These are phyloP conservation scores for Cybosia mesomella DNA, from an alignment of 2,888 invertebrate species.

Conservation along the genomic window DNA sequence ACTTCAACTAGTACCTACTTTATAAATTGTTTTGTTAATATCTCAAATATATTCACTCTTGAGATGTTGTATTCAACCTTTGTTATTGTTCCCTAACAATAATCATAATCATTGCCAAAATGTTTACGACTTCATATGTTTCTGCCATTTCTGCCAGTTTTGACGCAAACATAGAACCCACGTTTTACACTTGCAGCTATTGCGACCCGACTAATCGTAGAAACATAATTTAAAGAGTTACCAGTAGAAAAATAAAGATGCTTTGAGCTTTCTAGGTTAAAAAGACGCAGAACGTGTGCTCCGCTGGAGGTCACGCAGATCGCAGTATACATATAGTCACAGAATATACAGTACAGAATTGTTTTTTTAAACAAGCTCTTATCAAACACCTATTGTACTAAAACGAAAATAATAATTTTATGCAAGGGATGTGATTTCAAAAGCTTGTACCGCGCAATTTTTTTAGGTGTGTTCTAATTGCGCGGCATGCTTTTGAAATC, in stretches of 20 bases:
- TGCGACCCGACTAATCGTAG: not conserved
- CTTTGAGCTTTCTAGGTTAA: not conserved
- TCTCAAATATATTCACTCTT: constrained; percentile 2
- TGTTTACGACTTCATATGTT: constrained; percentile 4
- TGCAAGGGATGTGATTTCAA: too few species aligned
- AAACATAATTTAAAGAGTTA: not conserved
- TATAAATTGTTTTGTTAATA: not conserved
- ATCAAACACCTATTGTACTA: too few species aligned
- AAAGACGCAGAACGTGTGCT: too few species aligned
- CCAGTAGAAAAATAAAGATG: not conserved
- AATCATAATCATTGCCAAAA: constrained; percentile 1
- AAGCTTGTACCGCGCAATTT: too few species aligned
- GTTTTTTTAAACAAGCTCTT: too few species aligned
- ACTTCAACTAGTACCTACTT: not conserved
- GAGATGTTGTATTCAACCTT: constrained; percentile 1
- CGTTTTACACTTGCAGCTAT: not conserved
- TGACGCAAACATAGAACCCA: not conserved
- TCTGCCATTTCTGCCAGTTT: not conserved
- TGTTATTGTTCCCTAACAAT: constrained; percentile 4
- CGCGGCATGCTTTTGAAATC: too few species aligned
- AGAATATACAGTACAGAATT: too few species aligned
- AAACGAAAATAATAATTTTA: too few species aligned
- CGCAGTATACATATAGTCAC: too few species aligned
- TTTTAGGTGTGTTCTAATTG: too few species aligned
- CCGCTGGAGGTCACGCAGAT: too few species aligned